These are phyloP conservation scores for Temnothorax rugatulus DNA, from an alignment of 2,888 invertebrate species.

Conservation along the genomic window DNA sequence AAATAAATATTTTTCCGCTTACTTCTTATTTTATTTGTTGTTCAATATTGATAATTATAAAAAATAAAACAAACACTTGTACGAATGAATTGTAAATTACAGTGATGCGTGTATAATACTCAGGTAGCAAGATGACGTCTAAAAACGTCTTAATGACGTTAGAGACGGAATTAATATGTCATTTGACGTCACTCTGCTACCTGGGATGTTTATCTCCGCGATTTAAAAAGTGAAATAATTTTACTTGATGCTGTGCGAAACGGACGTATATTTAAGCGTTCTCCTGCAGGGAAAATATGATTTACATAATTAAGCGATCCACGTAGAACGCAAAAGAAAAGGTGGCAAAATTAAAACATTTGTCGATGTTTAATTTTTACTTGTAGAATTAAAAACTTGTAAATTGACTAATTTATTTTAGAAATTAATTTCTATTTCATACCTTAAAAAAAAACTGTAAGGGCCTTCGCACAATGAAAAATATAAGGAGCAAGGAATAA, in stretches of 20 bases:
- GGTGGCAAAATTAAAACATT: conserved; percentile 14
- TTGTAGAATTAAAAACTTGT: background rate
- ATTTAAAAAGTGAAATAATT: conserved; percentile 22
- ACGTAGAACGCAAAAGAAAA: background rate
- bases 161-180: no score
- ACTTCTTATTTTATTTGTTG: background rate
- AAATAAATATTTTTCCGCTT: background rate
- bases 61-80: background rate
- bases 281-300: background rate
- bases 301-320: conserved; percentile 10
- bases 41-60: background rate
- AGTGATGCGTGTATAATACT: background rate
- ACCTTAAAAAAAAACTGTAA: background rate
- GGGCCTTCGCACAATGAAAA: no score
- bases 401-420: conserved; percentile 2
- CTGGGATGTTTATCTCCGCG: background rate
- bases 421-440: background rate
- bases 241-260: background rate
- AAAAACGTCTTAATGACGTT: no score
- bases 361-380: background rate
- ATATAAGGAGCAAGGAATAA: no score
- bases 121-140: no score
- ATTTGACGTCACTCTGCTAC: no score
- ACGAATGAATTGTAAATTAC: background rate
- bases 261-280: background rate